Evolutionary conservation across 2,888 invertebrate genomes (phyloP).

Genomic region (Trichogramma dendrolimi): DNA sequence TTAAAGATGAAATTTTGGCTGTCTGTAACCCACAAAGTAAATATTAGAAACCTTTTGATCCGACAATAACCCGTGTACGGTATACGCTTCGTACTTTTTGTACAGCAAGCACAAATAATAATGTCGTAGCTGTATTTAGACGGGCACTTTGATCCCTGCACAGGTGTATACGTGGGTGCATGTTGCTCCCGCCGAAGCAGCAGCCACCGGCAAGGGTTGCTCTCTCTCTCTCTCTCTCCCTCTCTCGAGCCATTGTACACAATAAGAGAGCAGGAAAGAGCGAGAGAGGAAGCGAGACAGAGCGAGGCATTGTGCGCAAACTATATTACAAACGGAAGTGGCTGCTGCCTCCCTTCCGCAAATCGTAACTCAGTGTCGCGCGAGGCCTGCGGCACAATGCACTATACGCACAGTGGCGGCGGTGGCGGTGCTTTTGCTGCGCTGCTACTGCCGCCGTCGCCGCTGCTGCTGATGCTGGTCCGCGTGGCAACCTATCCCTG

Average conservation of each 20-base stretch:
- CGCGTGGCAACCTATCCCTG: neutral
- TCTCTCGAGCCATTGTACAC: constrained; percentile 42
- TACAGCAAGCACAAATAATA: neutral
- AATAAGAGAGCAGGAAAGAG: no score
- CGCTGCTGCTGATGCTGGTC: constrained; percentile 3
- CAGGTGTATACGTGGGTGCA: constrained; percentile 41
- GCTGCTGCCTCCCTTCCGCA: constrained; percentile 50
- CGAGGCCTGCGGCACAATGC: constrained; percentile 35
- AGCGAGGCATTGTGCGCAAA: constrained; percentile 48
- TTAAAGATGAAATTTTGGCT: no score
- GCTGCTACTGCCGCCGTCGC: constrained; percentile 2
- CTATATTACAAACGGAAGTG: constrained; percentile 52
- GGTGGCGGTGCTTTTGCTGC: constrained; percentile 15
- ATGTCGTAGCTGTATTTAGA: constrained; percentile 29
- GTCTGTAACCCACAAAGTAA: neutral
- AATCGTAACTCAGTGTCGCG: constrained; percentile 51
- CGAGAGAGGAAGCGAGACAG: no score
- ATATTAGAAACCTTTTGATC: neutral
- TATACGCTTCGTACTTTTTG: neutral
- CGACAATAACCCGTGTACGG: neutral
- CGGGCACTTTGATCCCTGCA: constrained; percentile 46
- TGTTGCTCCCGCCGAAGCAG: constrained; percentile 19
- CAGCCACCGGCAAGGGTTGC: neutral
- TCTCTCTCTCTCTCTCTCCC: constrained; percentile 26
- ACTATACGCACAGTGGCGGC: constrained; percentile 11